Percentiles rank a stretch among this genome's conserved stretches.
Evolutionary conservation across 2,888 invertebrate genomes (phyloP).

Genomic region (Heliconius cydno): DNA sequence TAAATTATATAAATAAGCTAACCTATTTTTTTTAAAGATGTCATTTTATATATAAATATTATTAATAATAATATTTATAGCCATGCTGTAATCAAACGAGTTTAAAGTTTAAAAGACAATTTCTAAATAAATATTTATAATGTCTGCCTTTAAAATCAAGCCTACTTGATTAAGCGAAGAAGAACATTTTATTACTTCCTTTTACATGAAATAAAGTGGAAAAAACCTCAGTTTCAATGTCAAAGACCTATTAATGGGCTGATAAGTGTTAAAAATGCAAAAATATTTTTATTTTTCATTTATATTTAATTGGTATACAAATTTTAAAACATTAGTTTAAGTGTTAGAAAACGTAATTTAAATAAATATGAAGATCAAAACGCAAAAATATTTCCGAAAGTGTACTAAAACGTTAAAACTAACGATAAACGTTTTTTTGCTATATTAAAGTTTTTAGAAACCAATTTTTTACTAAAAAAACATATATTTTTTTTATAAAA

Average conservation of each 20-base stretch:
- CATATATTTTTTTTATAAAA: too few relatives aligned
- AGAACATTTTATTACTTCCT: constrained; percentile 7
- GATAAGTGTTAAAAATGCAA: not conserved
- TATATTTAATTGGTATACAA: not conserved
- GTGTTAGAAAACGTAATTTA: too few relatives aligned
- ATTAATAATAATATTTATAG: too few relatives aligned
- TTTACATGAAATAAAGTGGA: not conserved
- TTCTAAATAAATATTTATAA: constrained; percentile 7
- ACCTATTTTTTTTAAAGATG: too few relatives aligned
- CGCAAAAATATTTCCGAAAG: too few relatives aligned
- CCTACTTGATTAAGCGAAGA: not conserved
- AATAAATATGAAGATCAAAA: too few relatives aligned
- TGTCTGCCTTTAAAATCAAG: not conserved
- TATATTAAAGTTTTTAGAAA: too few relatives aligned
- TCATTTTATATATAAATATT: too few relatives aligned
- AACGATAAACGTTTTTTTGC: too few relatives aligned
- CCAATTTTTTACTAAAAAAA: too few relatives aligned
- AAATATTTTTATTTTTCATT: not conserved
- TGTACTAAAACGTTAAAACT: too few relatives aligned
- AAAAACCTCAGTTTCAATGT: not conserved
- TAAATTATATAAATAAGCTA: too few relatives aligned
- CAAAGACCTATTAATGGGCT: constrained; percentile 5
- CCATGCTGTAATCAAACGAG: not conserved
- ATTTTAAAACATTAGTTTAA: not conserved
- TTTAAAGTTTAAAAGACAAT: not conserved